Base-by-base conservation (phyloP, 2,888 invertebrate genomes). In the Melanostoma mellinum region DNA sequence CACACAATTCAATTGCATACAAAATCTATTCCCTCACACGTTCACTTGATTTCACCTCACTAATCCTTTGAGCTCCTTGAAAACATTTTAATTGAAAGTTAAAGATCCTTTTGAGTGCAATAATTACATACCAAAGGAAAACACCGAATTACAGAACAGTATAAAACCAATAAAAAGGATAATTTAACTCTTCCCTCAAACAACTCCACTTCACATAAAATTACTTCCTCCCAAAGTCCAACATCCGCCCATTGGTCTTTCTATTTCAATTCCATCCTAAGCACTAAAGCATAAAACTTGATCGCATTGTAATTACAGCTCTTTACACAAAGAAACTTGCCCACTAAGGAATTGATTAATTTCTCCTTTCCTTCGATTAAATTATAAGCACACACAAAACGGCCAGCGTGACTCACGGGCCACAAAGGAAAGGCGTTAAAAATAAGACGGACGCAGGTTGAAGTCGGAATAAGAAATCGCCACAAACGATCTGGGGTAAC, bases 261-360 rank as follows among this genome's bases (percentile, higher is more conserved):
- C 50, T 73, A 56, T 68, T 73, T 82, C 65, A 77, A 68, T 77
- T 69, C 44, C 46, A 42, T 35, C 10, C 9, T 60, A 61, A 65
- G 52, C 68, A 73, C 35, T 20, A 73, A 56, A 76, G 73, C 76
- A 60, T 73, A 85, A 86, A 77, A 85, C 68, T 80, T 81, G 74
- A 85, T 85, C 77, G 78, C 80, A 85, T 81, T 81, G 74, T 85
- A 86, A 81, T 86, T 85, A 85, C 75, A 73, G 80, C 65, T 81
- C 77, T 86, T 86, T 85, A 85, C 85, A 75, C 80, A 74, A 78
- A 67, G 40, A 79, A 72, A 67, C 67, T 61, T 67, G 32, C 69
- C 67, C 74, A 55, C 55, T 42, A 40, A 69, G 67, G 65, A 84
- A 78, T 77, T 85, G 85, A 82, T 75, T 78, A 82, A 84, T 79